These are phyloP conservation scores for Athripsodes cinereus DNA, from an alignment of 2,888 invertebrate species.

Conservation along the genomic window DNA sequence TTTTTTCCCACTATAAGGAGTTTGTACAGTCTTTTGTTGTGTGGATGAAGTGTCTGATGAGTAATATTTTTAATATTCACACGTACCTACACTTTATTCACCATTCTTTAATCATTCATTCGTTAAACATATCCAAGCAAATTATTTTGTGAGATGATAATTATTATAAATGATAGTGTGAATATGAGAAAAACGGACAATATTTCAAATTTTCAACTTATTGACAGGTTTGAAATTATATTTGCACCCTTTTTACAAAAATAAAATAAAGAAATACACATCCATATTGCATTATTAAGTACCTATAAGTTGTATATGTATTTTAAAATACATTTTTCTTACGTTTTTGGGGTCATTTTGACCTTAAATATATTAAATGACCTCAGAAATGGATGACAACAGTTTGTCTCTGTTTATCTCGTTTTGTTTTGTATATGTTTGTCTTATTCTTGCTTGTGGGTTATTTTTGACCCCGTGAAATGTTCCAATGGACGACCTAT, in stretches of 20 bases:
- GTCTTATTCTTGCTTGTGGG: background rate
- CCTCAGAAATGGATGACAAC: background rate
- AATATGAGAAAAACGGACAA: background rate
- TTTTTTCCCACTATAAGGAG: too few species aligned
- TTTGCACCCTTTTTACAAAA: background rate
- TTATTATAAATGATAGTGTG: too few species aligned
- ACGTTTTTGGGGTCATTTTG: constrained; percentile 5
- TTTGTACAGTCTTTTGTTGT: too few species aligned
- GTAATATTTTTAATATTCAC: too few species aligned
- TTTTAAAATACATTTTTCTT: constrained; percentile 1
- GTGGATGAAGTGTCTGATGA: too few species aligned
- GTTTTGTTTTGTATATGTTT: background rate
- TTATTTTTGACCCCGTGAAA: constrained; percentile 1
- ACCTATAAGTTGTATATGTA: too few species aligned
- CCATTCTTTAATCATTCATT: too few species aligned
- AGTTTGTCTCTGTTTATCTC: background rate
- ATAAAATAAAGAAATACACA: background rate
- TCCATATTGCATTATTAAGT: too few species aligned
- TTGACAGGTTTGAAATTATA: background rate
- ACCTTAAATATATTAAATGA: constrained; percentile 9
- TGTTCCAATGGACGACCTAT: constrained; percentile 4
- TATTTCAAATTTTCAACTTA: background rate
- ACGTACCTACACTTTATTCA: too few species aligned
- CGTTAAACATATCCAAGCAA: too few species aligned
- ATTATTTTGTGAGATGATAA: too few species aligned